A percentile compares a stretch with the other conserved stretches of the same genome.
phyloP scores from a whole-genome alignment of 2,797 vertebrate species.

The Streptopelia turtur region DNA sequence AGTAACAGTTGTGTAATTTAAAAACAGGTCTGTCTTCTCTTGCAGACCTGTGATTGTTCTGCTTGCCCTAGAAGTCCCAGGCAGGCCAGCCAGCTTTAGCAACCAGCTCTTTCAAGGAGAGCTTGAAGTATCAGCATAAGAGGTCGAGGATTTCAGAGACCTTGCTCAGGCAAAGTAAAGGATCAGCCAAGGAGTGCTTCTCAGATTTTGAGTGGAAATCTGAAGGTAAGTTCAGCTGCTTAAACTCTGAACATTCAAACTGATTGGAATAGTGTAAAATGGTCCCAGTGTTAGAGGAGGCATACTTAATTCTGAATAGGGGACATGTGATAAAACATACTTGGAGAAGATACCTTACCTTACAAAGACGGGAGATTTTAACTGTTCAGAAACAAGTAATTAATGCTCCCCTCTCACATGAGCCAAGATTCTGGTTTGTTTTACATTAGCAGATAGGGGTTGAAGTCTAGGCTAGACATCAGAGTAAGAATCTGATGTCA shows the following conservation, averaged over 20 bases:
- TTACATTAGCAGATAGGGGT: background rate
- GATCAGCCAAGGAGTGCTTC: background rate
- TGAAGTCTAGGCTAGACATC: background rate
- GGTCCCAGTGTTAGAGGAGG: background rate
- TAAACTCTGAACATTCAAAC: background rate
- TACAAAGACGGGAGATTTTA: background rate
- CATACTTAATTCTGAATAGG: background rate
- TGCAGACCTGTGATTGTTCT: background rate
- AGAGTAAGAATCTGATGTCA: background rate
- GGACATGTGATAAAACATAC: background rate
- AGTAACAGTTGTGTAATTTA: background rate
- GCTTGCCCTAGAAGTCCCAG: background rate
- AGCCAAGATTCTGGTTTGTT: background rate
- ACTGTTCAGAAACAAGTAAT: background rate
- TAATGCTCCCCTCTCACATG: background rate
- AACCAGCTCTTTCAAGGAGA: background rate
- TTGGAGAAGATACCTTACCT: background rate
- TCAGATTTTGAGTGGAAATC: background rate
- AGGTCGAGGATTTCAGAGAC: background rate
- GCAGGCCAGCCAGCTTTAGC: background rate
- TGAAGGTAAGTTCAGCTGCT: background rate
- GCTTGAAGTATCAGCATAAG: background rate
- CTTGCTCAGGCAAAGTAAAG: background rate
- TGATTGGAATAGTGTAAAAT: background rate
- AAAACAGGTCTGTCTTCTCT: background rate